Percentiles rank a stretch among this genome's conserved stretches.
Evolutionary conservation across 1,140 invertebrate genomes (phyloP).

Genomic region (Neodiprion virginianus): DNA sequence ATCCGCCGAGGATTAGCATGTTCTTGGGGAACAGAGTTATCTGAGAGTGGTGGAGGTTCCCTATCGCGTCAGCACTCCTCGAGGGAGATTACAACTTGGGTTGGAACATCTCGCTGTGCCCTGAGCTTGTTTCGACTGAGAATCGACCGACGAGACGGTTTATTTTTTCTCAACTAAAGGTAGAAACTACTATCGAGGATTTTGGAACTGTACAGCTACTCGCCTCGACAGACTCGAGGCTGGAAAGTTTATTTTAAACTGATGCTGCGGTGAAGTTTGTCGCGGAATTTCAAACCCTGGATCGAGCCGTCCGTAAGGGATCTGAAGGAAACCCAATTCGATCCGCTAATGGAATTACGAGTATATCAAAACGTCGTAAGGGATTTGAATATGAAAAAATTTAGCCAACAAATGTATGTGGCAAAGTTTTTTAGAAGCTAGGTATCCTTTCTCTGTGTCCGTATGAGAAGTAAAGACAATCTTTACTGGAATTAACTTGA

Average conservation of each 20-base stretch:
- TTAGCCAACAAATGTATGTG: too few species aligned
- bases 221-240: background rate
- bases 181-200: background rate
- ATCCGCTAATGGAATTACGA: background rate
- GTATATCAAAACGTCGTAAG: background rate
- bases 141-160: background rate
- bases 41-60: background rate
- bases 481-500: too few species aligned
- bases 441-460: too few species aligned
- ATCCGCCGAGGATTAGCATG: background rate
- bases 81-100: background rate
- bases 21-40: background rate
- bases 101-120: background rate
- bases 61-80: conserved; percentile 4
- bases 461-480: too few species aligned
- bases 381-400: too few species aligned
- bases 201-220: background rate
- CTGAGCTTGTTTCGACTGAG: background rate
- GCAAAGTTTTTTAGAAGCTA: too few species aligned
- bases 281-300: background rate
- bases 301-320: background rate
- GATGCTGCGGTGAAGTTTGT: background rate
- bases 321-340: background rate
- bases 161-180: background rate
- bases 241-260: background rate